Percentiles rank a stretch among this genome's conserved stretches.
phyloP scores from a whole-genome alignment of 2,113 vertebrate genomes.

The Tylochromis polylepis region DNA sequence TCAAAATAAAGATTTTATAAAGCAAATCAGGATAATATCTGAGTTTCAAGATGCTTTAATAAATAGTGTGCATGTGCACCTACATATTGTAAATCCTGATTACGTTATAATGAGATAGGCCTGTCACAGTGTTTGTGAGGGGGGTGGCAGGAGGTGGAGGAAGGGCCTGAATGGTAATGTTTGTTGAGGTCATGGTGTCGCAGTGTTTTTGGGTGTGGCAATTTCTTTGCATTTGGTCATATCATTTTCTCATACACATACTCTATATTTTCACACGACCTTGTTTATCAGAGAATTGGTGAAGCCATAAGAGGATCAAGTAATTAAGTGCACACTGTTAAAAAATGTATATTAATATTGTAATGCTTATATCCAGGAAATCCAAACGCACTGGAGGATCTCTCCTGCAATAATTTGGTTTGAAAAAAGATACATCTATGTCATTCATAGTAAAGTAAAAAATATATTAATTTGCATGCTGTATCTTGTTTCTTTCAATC shows the following conservation, averaged over 20 bases:
- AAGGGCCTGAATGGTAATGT: not conserved
- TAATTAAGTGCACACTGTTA: constrained; percentile 53
- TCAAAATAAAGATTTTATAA: not conserved
- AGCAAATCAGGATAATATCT: not conserved
- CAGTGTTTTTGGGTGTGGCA: constrained; percentile 18
- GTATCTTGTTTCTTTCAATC: not conserved
- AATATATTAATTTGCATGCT: not conserved
- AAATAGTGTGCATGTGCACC: not conserved
- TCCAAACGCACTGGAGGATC: not conserved
- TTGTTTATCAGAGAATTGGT: constrained; percentile 38
- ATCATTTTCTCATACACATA: not conserved
- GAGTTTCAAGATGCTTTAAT: not conserved
- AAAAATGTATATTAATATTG: constrained; percentile 50
- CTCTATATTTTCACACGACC: constrained; percentile 19
- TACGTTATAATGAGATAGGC: not conserved
- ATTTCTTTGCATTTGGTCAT: not conserved
- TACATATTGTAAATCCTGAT: not conserved
- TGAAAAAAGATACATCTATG: not conserved
- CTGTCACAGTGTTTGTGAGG: not conserved
- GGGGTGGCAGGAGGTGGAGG: not conserved
- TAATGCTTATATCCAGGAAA: constrained; percentile 35
- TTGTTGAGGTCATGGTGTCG: constrained; percentile 3
- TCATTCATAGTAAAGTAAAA: not conserved
- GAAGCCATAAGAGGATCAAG: constrained; percentile 54
- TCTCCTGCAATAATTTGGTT: not conserved